These are phyloP conservation scores for Cromileptes altivelis DNA, from an alignment of 2,113 vertebrate species.

Conservation along the genomic window DNA sequence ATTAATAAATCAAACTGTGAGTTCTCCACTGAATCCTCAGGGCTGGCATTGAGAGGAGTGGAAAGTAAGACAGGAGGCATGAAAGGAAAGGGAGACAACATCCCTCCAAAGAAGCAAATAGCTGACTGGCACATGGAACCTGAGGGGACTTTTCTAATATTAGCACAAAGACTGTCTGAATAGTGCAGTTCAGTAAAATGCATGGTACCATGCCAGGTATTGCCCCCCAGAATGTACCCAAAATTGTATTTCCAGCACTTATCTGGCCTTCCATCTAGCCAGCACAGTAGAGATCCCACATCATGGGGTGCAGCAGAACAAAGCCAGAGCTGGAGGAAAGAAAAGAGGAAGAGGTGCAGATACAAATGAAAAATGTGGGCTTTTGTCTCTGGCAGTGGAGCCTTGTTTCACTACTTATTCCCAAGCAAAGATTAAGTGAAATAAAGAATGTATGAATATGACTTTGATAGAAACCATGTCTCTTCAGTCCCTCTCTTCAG, in stretches of 20 bases:
- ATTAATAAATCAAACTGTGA: constrained; percentile 53
- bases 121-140: constrained; percentile 47
- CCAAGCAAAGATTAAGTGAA: constrained; percentile 9
- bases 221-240: neutral
- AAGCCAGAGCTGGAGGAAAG: constrained; percentile 18
- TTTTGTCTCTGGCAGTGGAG: constrained; percentile 13
- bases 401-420: constrained; percentile 21
- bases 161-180: constrained; percentile 48
- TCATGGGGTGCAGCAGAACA: constrained; percentile 27
- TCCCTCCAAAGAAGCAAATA: constrained; percentile 35
- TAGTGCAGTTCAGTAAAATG: constrained; percentile 41
- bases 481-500: neutral
- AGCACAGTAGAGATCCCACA: constrained; percentile 15
- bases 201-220: constrained; percentile 11
- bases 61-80: constrained; percentile 44
- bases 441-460: neutral
- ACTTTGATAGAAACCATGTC: neutral
- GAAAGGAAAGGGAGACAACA: constrained; percentile 39
- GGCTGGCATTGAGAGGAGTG: constrained; percentile 37
- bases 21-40: constrained; percentile 39
- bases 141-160: constrained; percentile 54
- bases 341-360: neutral
- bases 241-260: constrained; percentile 49
- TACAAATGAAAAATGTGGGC: neutral
- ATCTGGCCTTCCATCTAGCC: constrained; percentile 33